Conservation (phyloP, 2,797 vertebrate genomes). For the Labroides dimidiatus region DNA sequence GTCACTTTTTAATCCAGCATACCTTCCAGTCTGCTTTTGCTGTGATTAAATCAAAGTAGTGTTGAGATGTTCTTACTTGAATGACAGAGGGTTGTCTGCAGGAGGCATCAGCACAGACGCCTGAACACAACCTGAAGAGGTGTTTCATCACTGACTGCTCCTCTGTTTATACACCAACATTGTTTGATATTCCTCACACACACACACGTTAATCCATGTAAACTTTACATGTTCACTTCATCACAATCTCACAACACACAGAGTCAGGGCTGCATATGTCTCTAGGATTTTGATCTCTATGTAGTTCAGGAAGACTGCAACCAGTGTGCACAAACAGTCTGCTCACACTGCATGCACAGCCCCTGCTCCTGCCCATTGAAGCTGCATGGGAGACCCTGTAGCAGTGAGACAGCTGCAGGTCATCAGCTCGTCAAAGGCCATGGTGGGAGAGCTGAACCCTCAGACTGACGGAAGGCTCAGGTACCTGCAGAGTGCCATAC, state of each 20-base stretch:
- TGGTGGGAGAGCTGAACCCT: background rate
- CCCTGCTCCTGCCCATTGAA: constrained; percentile 69
- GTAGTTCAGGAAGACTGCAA: background rate
- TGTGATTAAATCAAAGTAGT: too few species aligned
- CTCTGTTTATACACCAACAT: constrained; percentile 16
- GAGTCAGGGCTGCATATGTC: background rate
- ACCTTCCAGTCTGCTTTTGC: background rate
- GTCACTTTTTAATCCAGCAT: background rate
- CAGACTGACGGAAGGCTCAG: too few species aligned
- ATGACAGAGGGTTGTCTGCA: constrained; percentile 62
- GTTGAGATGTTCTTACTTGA: constrained; percentile 70
- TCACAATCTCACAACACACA: background rate
- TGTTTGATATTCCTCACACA: background rate
- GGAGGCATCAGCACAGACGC: constrained; percentile 52
- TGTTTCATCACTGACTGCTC: constrained; percentile 69
- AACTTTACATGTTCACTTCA: background rate
- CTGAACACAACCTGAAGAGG: constrained; percentile 76
- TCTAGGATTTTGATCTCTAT: background rate
- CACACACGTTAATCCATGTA: background rate
- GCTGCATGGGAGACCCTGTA: constrained; percentile 77
- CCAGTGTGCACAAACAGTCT: background rate
- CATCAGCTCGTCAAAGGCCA: constrained; percentile 54
- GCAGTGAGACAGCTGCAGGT: constrained; percentile 61
- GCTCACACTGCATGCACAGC: constrained; percentile 30
- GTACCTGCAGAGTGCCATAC: too few species aligned